Percentiles rank a stretch among this genome's conserved stretches.
These are phyloP conservation scores for Nesidiocoris tenuis DNA, from an alignment of 2,888 invertebrate species.

Conservation along the genomic window DNA sequence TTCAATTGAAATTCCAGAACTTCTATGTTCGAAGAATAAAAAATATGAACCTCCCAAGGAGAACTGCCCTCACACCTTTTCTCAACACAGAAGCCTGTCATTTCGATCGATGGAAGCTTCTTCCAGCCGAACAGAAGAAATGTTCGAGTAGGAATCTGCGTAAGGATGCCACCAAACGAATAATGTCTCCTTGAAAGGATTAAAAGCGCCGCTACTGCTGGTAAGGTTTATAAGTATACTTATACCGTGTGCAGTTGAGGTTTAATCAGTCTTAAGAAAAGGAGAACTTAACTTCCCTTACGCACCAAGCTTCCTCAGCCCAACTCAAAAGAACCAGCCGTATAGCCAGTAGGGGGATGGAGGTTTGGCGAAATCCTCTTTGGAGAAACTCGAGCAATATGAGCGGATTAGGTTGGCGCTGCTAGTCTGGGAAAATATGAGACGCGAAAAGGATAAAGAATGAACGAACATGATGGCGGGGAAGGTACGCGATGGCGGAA, in stretches of 20 bases:
- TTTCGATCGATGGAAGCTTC: too few relatives aligned
- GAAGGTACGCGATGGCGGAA: neutral
- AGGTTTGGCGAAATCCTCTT: slow-evolving; percentile 29
- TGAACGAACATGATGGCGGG: neutral
- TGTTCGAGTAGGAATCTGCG: neutral
- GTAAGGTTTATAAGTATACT: neutral
- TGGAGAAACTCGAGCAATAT: slow-evolving; percentile 42
- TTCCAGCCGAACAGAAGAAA: too few relatives aligned
- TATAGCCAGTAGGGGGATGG: neutral
- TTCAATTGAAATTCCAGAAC: too few relatives aligned
- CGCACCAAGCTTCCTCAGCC: too few relatives aligned
- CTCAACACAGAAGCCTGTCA: too few relatives aligned
- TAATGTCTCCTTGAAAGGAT: neutral
- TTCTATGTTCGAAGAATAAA: too few relatives aligned
- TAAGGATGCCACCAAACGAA: neutral
- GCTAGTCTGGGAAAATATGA: slow-evolving; percentile 32
- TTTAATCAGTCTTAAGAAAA: slow-evolving; percentile 22
- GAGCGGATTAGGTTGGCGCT: slow-evolving; percentile 35
- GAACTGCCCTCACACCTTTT: too few relatives aligned
- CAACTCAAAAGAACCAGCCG: neutral
- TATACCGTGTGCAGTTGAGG: neutral
- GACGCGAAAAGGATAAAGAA: slow-evolving; percentile 21
- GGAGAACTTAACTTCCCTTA: too few relatives aligned
- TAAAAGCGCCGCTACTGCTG: neutral
- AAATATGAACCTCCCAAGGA: too few relatives aligned